These are phyloP conservation scores for Bombus polaris DNA, from an alignment of 1,140 invertebrate genomes.

Conservation along the genomic window DNA sequence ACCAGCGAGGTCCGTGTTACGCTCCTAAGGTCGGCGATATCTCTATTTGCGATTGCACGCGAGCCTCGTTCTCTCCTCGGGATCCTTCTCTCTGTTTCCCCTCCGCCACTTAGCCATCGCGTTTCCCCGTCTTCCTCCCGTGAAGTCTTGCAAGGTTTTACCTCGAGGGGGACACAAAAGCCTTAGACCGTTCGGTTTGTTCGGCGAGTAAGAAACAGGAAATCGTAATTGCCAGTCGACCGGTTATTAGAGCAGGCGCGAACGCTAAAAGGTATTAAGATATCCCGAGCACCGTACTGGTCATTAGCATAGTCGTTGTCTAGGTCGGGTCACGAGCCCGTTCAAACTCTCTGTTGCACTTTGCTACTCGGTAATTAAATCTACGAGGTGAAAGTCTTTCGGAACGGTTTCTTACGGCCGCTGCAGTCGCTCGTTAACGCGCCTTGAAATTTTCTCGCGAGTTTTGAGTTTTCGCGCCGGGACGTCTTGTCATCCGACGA, in stretches of 20 bases:
- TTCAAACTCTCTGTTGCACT: conserved; percentile 33
- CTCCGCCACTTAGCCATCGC: background rate
- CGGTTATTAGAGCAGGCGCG: conserved; percentile 37
- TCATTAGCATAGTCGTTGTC: conserved; percentile 43
- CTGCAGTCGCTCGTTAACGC: background rate
- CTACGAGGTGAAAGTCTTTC: conserved; percentile 34
- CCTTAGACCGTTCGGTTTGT: conserved; percentile 9
- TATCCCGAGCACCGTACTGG: conserved; percentile 19
- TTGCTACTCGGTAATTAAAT: conserved; percentile 39
- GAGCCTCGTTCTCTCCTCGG: conserved; percentile 41
- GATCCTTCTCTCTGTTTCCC: conserved; percentile 7
- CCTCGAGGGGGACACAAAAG: conserved; percentile 32
- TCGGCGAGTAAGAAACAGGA: conserved; percentile 46
- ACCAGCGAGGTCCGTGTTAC: conserved; percentile 22
- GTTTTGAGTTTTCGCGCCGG: background rate
- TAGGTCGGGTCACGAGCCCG: conserved; percentile 28
- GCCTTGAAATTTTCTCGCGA: background rate
- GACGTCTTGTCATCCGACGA: no score
- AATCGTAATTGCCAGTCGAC: conserved; percentile 39
- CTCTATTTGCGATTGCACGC: conserved; percentile 73
- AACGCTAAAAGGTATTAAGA: conserved; percentile 24
- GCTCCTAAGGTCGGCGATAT: conserved; percentile 60
- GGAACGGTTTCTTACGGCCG: conserved; percentile 5
- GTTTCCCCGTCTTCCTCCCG: background rate
- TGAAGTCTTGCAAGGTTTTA: background rate